These are phyloP conservation scores for Hepsetus odoe DNA, from an alignment of 2,113 vertebrate species.

Conservation along the genomic window DNA sequence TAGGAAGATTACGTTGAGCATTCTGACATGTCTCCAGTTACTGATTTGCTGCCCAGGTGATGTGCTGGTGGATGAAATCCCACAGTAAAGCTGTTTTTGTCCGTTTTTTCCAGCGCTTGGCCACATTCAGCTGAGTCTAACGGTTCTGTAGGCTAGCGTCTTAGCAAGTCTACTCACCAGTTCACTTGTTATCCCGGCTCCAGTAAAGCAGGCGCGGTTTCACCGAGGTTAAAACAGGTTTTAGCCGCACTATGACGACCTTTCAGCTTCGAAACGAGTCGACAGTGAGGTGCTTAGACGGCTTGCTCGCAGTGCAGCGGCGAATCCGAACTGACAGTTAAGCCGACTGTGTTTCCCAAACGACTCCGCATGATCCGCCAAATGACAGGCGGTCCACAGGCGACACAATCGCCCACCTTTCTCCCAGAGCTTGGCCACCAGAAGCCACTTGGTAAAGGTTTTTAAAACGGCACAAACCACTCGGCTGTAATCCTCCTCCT, in stretches of 20 bases:
- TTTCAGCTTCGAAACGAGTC: neutral
- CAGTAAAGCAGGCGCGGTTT: constrained; percentile 48
- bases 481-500: constrained; percentile 47
- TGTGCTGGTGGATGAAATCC: neutral
- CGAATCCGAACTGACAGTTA: constrained; percentile 27
- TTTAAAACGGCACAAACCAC: constrained; percentile 15
- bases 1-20: neutral
- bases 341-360: constrained; percentile 10
- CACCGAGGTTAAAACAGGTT: neutral
- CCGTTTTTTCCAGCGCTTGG: neutral
- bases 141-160: neutral
- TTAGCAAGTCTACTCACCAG: constrained; percentile 69
- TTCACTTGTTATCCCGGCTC: constrained; percentile 47
- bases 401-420: constrained; percentile 27
- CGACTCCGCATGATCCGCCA: constrained; percentile 47
- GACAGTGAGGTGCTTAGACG: neutral
- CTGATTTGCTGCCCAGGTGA: neutral
- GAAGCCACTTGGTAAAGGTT: constrained; percentile 39
- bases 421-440: constrained; percentile 13
- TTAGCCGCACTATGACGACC: neutral
- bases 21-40: neutral
- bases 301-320: constrained; percentile 26
- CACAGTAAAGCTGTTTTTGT: neutral
- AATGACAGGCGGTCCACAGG: constrained; percentile 44
- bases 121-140: neutral